Evolutionary conservation across 2,888 invertebrate species (phyloP), one percentile per base, ranked within the genome.

Genomic region (Nezara viridula): DNA sequence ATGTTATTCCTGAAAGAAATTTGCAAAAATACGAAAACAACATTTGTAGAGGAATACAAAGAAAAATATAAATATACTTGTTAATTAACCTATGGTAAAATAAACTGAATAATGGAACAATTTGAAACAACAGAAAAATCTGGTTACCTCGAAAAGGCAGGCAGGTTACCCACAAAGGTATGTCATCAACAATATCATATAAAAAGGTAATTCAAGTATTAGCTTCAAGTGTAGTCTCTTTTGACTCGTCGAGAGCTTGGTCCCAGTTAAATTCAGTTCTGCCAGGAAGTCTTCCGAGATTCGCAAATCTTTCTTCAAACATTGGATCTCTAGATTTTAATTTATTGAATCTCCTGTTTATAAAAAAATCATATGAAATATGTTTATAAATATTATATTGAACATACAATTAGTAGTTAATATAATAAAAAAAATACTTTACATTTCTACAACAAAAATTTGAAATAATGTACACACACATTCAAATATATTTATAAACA

Each of bases 221-320:
- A 19, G 90, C 89, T 19, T 89, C 89, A 27, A 90, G 50, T 21
- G 91, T 91, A 16, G 91, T 91, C 52, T 91, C 91, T 88, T 91
- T 88, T 9, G 81, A 52, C 40, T 88, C 88, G 14, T 91, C 91
- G 14, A 91, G 89, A 7, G 90, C 91, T 90, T 92, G 91, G 87
- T 92, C 92, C 98, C 97, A 97, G 93, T 97, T 97, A 93, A 97
- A 98, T 92, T 97, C 97, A 89, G 96, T 96, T 91, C 95, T 95
- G 88, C 94, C 95, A 88, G 96, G 95, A 91, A 97, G 95, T 92
- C 97, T 97, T 89, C 98, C 97, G 91, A 97, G 94, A 93, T 97
- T 97, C 91, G 96, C 95, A 94, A 96, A 98, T 91, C 97, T 95
- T 92, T 95, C 95, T 91, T 95, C 95, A 92, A 98, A 98, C 93